Percentiles rank a stretch among this genome's conserved stretches.
Evolutionary conservation across 2,797 vertebrate species (phyloP).

Genomic region (Hoplostethus mediterraneus): DNA sequence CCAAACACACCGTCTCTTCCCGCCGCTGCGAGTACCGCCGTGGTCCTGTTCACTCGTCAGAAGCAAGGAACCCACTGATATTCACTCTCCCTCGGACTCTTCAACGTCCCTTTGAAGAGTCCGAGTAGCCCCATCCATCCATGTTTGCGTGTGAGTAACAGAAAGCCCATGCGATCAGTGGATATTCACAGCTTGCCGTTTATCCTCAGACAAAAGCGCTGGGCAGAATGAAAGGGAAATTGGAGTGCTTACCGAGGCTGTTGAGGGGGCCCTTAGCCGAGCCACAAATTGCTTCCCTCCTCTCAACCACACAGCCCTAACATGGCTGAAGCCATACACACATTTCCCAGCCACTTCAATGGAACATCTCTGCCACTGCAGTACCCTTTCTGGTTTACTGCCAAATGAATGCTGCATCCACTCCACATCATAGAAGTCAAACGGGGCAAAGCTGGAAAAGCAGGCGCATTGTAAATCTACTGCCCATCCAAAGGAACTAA

Average conservation of each 20-base stretch:
- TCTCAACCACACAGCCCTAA: constrained; percentile 64
- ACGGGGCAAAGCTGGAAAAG: constrained; percentile 40
- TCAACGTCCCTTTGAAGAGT: constrained; percentile 47
- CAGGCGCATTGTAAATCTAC: constrained; percentile 67
- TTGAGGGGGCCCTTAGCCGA: constrained; percentile 69
- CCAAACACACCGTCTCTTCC: constrained; percentile 47
- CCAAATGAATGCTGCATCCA: constrained; percentile 54
- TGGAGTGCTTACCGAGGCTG: constrained; percentile 67
- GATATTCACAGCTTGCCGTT: constrained; percentile 70
- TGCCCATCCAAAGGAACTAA: constrained; percentile 63
- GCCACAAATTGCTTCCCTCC: constrained; percentile 77
- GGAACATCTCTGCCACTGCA: constrained; percentile 67
- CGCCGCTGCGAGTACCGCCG: constrained; percentile 20
- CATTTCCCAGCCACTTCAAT: constrained; percentile 71
- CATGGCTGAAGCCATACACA: constrained; percentile 70
- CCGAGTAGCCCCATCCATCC: constrained; percentile 49
- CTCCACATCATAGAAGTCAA: constrained; percentile 55
- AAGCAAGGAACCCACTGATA: constrained; percentile 52
- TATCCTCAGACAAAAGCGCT: constrained; percentile 75
- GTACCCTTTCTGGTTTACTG: constrained; percentile 65
- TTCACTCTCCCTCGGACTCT: constrained; percentile 43
- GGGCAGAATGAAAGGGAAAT: constrained; percentile 71
- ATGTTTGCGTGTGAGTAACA: constrained; percentile 48
- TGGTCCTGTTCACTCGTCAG: constrained; percentile 42
- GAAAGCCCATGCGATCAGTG: constrained; percentile 62